phyloP scores from a whole-genome alignment of 2,797 vertebrate genomes.

The Peromyscus melanophrys region DNA sequence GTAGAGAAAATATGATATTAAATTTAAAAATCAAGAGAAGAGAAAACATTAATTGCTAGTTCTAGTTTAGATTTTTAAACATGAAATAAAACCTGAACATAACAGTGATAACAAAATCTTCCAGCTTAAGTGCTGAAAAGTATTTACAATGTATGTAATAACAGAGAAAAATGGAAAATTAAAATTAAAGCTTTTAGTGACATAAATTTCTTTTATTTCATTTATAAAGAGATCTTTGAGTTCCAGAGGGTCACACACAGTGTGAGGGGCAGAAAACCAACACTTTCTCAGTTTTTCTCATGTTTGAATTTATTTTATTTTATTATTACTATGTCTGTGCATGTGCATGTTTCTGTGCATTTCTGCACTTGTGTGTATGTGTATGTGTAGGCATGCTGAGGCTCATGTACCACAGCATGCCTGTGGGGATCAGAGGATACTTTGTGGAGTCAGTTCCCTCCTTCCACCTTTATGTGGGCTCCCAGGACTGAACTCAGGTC shows the following conservation, averaged over 20 bases:
- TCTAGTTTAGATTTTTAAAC: conserved; percentile 2
- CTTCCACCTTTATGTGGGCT: not conserved
- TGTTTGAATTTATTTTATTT: not conserved
- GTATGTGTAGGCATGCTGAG: not conserved
- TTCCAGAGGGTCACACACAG: not conserved
- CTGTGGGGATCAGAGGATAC: not conserved
- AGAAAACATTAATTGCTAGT: conserved; percentile 8
- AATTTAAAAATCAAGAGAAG: not conserved
- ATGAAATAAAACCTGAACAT: not conserved
- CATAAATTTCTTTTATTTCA: not conserved
- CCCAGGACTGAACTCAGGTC: not conserved
- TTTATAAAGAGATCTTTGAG: not conserved
- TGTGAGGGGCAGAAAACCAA: not conserved
- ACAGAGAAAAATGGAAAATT: not conserved
- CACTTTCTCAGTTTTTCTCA: not conserved
- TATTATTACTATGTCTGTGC: not conserved
- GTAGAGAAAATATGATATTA: not conserved
- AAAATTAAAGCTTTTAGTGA: conserved; percentile 1
- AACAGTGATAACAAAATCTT: not conserved
- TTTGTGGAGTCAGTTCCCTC: not conserved
- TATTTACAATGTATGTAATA: not conserved
- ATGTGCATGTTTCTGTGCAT: not conserved
- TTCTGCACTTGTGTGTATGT: not conserved
- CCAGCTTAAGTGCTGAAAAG: not conserved
- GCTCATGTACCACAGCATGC: too few species aligned